Conservation (phyloP, 2,113 vertebrate species). For the Crotalus tigris region DNA sequence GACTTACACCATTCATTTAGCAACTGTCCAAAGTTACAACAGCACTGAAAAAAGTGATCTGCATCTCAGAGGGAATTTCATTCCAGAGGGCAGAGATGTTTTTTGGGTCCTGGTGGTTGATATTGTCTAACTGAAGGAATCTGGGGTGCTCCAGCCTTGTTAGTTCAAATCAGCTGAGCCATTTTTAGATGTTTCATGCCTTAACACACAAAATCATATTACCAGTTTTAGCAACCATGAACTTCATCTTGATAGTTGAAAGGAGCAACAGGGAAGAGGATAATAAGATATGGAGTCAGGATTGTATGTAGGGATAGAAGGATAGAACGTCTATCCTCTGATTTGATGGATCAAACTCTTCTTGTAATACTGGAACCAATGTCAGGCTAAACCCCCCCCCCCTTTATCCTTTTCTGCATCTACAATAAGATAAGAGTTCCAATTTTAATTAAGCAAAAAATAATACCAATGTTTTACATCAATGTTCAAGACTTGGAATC, state of each 20-base stretch:
- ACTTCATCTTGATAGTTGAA: neutral
- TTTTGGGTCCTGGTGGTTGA: neutral
- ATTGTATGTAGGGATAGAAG: neutral
- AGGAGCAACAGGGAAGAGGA: neutral
- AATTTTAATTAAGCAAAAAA: neutral
- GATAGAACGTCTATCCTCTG: neutral
- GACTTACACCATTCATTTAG: neutral
- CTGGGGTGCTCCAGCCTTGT: neutral
- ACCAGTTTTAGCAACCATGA: neutral
- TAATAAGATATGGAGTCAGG: neutral
- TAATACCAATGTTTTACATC: neutral
- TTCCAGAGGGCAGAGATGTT: neutral
- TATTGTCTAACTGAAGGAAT: neutral
- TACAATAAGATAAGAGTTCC: neutral
- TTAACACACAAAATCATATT: neutral
- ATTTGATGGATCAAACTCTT: neutral
- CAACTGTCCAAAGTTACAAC: neutral
- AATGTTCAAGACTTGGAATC: constrained; percentile 16
- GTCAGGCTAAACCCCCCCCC: neutral
- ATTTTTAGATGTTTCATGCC: neutral
- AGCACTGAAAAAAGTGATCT: neutral
- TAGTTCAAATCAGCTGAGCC: neutral
- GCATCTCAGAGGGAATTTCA: neutral
- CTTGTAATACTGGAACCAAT: neutral
- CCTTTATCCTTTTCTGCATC: neutral